Base-by-base conservation (phyloP, 2,113 vertebrate species). In the Strix aluco region DNA sequence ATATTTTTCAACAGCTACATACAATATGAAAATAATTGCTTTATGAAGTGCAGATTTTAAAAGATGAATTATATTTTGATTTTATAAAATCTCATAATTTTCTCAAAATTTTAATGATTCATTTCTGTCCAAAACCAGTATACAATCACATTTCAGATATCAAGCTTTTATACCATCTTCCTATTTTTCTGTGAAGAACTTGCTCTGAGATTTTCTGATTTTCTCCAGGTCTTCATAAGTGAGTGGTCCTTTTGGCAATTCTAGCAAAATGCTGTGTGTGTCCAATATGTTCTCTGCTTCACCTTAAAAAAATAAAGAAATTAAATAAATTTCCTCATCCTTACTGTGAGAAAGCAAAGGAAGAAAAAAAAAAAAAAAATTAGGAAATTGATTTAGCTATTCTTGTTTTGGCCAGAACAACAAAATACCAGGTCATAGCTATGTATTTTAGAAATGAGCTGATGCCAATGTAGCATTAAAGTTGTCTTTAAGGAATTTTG, bases 221-320 rank as follows among this genome's bases (percentile, higher is more conserved):
- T 99, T 99, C 97, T 99, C 99, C 80, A 99, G 97, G 95, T 96
- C 98, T 81, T 99, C 98, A 32, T 98, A 99, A 30, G 98, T 99
- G 13, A 99, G 98, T 3, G 92, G 82, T 90, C 98, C 99, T 30
- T 97, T 97, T 17, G 99, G 99, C 42, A 99, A 66, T 84, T 98
- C 96, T 90, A 99, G 81, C 19, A 97, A 98, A 52, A 93, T 85
- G 1, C 55, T 95, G 61, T 99, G 97, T 46, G 98, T 96, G 13
- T 95, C 97, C 97, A 99, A 70, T 97, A 99, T 98, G 72, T 97
- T 96, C 95, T 99, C 99, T 12, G 99, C 99, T 97, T 99, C 98
- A 79, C 94, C 99, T 99, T 88, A 79, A 96, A 96, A 96, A 83
- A 81, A 79, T 58, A 71, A 13, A 67, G 2, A 30, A 19, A n/a